A percentile compares a stretch with the other conserved stretches of the same genome.
Conservation (phyloP, 2,888 invertebrate genomes). For the Formica aserva region DNA sequence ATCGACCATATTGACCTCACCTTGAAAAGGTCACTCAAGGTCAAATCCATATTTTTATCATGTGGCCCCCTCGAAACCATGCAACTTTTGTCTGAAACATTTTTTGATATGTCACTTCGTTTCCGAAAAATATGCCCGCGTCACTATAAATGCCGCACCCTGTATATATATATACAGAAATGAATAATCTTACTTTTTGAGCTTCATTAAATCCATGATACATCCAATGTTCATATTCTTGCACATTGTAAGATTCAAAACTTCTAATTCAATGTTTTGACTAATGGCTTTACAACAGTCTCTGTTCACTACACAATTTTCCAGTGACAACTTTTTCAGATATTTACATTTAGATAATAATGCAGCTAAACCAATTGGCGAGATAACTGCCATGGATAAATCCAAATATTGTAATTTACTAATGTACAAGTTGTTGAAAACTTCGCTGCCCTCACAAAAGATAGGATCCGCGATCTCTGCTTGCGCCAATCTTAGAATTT, state of each 20-base stretch:
- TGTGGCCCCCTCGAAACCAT: too few species aligned
- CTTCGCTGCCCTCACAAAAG: conserved; percentile 84
- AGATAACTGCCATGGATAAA: conserved; percentile 92
- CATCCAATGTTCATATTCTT: conserved; percentile 90
- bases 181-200: conserved; percentile 85
- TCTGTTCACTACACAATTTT: conserved; percentile 90
- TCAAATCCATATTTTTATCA: too few species aligned
- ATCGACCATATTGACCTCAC: too few species aligned
- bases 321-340: conserved; percentile 94
- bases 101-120: too few species aligned
- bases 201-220: conserved; percentile 88
- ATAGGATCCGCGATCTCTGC: conserved; percentile 90
- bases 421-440: conserved; percentile 83
- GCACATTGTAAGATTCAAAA: conserved; percentile 94
- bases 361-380: conserved; percentile 87
- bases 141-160: too few species aligned
- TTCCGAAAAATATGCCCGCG: too few species aligned
- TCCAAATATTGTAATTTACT: conserved; percentile 93
- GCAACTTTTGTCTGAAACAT: too few species aligned
- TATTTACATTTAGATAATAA: conserved; percentile 90
- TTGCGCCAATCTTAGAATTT: conserved; percentile 92
- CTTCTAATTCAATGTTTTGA: conserved; percentile 90
- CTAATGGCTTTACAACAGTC: conserved; percentile 90
- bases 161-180: background rate
- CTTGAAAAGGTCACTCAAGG: too few species aligned